Conservation (phyloP, 1,140 invertebrate species). For the Lepidurus couesii region DNA sequence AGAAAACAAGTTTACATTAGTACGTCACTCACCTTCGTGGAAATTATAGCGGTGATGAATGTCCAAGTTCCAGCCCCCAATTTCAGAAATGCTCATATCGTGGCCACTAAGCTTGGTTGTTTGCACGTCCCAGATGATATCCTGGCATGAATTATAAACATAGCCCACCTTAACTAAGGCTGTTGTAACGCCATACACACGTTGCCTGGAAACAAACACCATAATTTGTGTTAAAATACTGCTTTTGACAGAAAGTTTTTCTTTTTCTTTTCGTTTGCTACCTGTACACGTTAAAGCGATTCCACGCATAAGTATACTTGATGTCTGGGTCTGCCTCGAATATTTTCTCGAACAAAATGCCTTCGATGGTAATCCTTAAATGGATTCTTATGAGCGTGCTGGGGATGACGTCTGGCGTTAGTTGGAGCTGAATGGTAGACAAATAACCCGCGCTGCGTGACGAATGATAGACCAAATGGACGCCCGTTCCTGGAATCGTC, state of each 20-base stretch:
- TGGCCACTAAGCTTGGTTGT: slow-evolving; percentile 92
- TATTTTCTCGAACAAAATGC: slow-evolving; percentile 79
- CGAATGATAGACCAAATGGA: slow-evolving; percentile 92
- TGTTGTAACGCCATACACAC: slow-evolving; percentile 76
- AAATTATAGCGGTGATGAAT: slow-evolving; percentile 98
- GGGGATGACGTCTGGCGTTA: slow-evolving; percentile 80
- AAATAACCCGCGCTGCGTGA: slow-evolving; percentile 84
- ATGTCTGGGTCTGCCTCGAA: slow-evolving; percentile 94
- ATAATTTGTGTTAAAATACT: neutral
- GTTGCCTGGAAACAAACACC: slow-evolving; percentile 23
- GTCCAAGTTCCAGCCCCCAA: slow-evolving; percentile 94
- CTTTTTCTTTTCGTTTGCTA: neutral
- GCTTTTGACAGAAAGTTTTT: slow-evolving; percentile 33
- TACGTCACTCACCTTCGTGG: slow-evolving; percentile 87
- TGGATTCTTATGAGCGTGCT: slow-evolving; percentile 75
- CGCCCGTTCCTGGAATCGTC: slow-evolving; percentile 82
- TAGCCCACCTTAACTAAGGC: slow-evolving; percentile 83
- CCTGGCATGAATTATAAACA: slow-evolving; percentile 77
- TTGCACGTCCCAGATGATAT: slow-evolving; percentile 83
- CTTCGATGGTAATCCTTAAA: slow-evolving; percentile 81
- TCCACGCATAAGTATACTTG: slow-evolving; percentile 93
- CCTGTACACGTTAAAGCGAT: slow-evolving; percentile 92
- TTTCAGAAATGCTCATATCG: slow-evolving; percentile 92
- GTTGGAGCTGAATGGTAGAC: slow-evolving; percentile 87
- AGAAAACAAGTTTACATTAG: neutral